phyloP scores from a whole-genome alignment of 2,888 invertebrate species.

The Sturmia bella region DNA sequence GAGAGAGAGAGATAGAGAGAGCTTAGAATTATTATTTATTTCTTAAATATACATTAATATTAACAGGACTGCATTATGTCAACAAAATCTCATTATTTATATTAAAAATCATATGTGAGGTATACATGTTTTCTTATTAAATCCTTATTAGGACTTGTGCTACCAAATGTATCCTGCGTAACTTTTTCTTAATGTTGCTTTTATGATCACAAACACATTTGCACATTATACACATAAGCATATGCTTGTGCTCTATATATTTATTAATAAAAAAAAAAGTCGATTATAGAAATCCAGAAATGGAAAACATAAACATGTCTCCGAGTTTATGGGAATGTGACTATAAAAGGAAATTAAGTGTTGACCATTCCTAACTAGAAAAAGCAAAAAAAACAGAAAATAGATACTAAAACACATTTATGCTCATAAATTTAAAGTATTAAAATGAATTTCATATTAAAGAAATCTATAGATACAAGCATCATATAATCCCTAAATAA shows the following conservation, averaged over 20 bases:
- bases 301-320: conserved; percentile 66
- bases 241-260: neutral
- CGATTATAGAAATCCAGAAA: conserved; percentile 18
- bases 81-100: no score
- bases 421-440: neutral
- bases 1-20: no score
- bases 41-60: no score
- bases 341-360: conserved; percentile 77
- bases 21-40: no score
- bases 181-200: neutral
- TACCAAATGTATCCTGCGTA: neutral
- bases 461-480: conserved; percentile 12
- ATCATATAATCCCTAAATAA: conserved; percentile 15
- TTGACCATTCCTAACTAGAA: conserved; percentile 74
- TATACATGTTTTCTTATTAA: no score
- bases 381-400: neutral
- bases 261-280: neutral
- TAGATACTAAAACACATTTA: neutral
- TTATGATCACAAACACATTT: no score
- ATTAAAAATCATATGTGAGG: no score
- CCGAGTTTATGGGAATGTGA: conserved; percentile 47
- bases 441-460: neutral
- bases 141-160: no score
- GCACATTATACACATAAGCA: no score
- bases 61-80: no score